These are phyloP conservation scores for Pteria penguin DNA, from an alignment of 2,888 invertebrate species.

Conservation along the genomic window DNA sequence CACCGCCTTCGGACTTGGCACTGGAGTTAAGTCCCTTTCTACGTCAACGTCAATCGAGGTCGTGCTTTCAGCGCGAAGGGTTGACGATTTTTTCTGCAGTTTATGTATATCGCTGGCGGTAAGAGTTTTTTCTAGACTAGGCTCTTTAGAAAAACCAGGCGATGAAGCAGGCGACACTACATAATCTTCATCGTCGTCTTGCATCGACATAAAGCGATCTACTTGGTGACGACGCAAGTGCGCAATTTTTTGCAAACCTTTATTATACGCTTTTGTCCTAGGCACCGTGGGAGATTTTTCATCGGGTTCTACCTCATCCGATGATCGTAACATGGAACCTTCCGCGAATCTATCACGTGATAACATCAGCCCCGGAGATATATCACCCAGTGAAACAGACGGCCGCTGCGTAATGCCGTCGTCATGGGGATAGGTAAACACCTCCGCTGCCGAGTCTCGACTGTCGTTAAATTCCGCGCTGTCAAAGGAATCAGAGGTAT, in stretches of 20 bases:
- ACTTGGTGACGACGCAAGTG: constrained; percentile 56
- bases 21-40: not conserved
- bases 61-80: not conserved
- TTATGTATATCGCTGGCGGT: constrained; percentile 24
- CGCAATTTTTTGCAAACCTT: constrained; percentile 36
- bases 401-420: constrained; percentile 1
- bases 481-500: constrained; percentile 54
- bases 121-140: constrained; percentile 37
- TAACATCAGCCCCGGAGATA: not conserved
- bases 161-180: constrained; percentile 14
- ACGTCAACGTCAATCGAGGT: constrained; percentile 7
- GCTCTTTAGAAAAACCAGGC: constrained; percentile 27
- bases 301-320: constrained; percentile 18
- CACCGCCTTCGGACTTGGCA: not conserved
- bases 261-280: constrained; percentile 14
- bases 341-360: not conserved
- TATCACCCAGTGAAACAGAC: constrained; percentile 12
- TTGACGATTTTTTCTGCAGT: constrained; percentile 24
- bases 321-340: not conserved
- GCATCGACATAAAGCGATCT: constrained; percentile 46
- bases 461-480: constrained; percentile 40
- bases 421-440: not conserved
- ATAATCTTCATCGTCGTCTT: constrained; percentile 62
- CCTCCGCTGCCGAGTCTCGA: constrained; percentile 2
- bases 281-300: constrained; percentile 8